A percentile compares a stretch with the other conserved stretches of the same genome.
These are phyloP conservation scores for Tuta absoluta DNA, from an alignment of 2,888 invertebrate species.

Conservation along the genomic window DNA sequence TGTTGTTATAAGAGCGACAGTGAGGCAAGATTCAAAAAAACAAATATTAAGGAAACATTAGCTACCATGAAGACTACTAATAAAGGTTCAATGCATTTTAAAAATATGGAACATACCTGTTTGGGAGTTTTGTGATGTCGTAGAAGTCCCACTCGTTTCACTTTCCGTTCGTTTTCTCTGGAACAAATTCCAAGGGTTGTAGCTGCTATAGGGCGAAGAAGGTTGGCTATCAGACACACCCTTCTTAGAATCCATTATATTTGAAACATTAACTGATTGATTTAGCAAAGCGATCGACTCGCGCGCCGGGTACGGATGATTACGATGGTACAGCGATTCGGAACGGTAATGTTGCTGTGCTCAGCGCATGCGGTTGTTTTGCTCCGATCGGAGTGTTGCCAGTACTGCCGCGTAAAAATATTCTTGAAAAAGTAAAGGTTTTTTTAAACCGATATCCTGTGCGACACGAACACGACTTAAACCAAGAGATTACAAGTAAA, in stretches of 20 bases:
- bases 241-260: conserved; percentile 65
- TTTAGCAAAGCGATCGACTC: conserved; percentile 35
- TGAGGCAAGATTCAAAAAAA: conserved; percentile 4
- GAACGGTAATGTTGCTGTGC: conserved; percentile 31
- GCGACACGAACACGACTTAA: too few relatives aligned
- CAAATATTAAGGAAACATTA: too few relatives aligned
- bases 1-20: not conserved
- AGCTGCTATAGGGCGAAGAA: conserved; percentile 49
- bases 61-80: too few relatives aligned
- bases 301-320: conserved; percentile 20
- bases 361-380: conserved; percentile 59
- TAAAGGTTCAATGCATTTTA: too few relatives aligned
- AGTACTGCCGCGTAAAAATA: not conserved
- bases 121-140: conserved; percentile 55
- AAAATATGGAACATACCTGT: conserved; percentile 65
- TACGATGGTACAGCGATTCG: conserved; percentile 10
- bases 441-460: not conserved
- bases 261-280: conserved; percentile 26
- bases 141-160: conserved; percentile 68
- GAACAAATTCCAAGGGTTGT: conserved; percentile 72
- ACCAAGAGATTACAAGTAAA: too few relatives aligned
- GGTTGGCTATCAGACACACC: conserved; percentile 51
- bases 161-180: conserved; percentile 68
- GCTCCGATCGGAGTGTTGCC: conserved; percentile 51
- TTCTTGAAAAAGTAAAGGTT: not conserved